Evolutionary conservation across 2,797 vertebrate species (phyloP).

Genomic region (Cynopterus sphinx): DNA sequence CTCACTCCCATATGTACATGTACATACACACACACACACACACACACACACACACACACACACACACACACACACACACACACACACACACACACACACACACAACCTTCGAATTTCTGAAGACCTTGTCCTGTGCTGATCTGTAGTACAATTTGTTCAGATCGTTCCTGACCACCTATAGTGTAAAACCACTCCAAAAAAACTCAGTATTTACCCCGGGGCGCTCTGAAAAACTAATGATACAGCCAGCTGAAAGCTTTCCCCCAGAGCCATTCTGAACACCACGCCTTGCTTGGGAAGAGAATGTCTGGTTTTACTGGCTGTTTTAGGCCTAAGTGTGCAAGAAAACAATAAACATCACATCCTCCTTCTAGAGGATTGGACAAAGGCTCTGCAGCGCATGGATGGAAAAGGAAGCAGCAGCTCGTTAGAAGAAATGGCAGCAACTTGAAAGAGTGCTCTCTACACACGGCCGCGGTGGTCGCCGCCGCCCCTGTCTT

Average conservation of each 20-base stretch:
- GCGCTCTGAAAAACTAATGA: background rate
- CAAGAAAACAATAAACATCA: constrained; percentile 20
- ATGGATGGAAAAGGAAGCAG: constrained; percentile 6
- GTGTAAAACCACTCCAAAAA: background rate
- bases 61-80: background rate
- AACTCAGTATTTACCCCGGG: background rate
- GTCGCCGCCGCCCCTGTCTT: background rate
- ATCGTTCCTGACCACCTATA: background rate
- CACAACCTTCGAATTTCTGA: background rate
- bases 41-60: background rate
- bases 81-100: background rate
- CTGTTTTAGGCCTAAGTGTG: background rate
- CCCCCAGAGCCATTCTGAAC: background rate
- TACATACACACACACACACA: background rate
- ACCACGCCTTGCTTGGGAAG: background rate
- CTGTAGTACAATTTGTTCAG: background rate
- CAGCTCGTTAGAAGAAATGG: background rate
- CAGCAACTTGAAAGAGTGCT: background rate
- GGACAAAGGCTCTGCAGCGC: constrained; percentile 54
- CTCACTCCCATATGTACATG: too few species aligned
- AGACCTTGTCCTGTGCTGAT: background rate
- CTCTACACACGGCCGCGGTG: background rate
- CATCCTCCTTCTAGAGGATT: background rate
- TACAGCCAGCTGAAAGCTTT: background rate
- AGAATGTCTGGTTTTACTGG: background rate